A percentile compares a stretch with the other conserved stretches of the same genome.
These are phyloP conservation scores for Lucinisca nassula DNA, from an alignment of 2,888 invertebrate species.

Conservation along the genomic window DNA sequence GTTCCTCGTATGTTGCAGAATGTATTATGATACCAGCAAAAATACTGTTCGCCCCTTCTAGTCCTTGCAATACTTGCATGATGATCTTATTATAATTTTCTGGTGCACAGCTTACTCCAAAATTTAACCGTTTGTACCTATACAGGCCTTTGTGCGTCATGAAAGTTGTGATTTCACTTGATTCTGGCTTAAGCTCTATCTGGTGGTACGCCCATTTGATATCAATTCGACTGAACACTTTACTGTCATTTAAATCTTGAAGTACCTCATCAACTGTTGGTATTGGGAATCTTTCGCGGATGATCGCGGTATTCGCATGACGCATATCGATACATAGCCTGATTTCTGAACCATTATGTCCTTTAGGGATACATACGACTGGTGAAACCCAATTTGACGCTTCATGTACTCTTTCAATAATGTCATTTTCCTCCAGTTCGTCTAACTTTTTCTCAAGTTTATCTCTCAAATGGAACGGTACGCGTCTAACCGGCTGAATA, in stretches of 20 bases:
- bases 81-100: slow-evolving; percentile 63
- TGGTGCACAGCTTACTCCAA: slow-evolving; percentile 53
- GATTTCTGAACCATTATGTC: slow-evolving; percentile 34
- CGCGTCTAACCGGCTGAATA: background rate
- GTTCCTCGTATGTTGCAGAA: slow-evolving; percentile 56
- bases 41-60: slow-evolving; percentile 56
- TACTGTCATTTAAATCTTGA: slow-evolving; percentile 45
- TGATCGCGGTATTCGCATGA: slow-evolving; percentile 41
- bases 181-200: slow-evolving; percentile 27
- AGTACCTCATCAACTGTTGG: slow-evolving; percentile 41
- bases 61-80: slow-evolving; percentile 36
- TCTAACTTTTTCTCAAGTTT: slow-evolving; percentile 23
- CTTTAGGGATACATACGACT: slow-evolving; percentile 46
- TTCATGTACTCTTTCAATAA: slow-evolving; percentile 44
- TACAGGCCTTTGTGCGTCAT: slow-evolving; percentile 59
- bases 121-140: slow-evolving; percentile 48
- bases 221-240: slow-evolving; percentile 72
- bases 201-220: slow-evolving; percentile 72
- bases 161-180: slow-evolving; percentile 56
- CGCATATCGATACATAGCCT: slow-evolving; percentile 58
- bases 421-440: slow-evolving; percentile 22
- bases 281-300: slow-evolving; percentile 44
- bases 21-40: slow-evolving; percentile 67
- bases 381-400: slow-evolving; percentile 42
- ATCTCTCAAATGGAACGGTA: background rate